Evolutionary conservation across 2,113 vertebrate genomes (phyloP).

Genomic region (Theristicus caerulescens): DNA sequence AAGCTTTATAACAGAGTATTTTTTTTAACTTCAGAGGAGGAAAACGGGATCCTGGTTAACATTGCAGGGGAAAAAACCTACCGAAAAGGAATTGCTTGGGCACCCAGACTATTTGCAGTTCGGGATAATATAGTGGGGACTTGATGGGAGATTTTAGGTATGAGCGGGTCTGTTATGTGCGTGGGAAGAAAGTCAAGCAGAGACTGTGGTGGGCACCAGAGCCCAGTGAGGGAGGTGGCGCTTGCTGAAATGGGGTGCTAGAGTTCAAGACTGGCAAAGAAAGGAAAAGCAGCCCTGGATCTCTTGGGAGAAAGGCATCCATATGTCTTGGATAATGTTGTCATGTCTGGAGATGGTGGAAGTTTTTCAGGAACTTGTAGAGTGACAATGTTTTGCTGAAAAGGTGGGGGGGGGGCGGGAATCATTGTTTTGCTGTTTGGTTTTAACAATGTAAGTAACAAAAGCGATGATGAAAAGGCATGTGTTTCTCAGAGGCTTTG

Average conservation of each 20-base stretch:
- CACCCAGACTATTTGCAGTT: background rate
- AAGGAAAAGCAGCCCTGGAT: background rate
- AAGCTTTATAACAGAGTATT: background rate
- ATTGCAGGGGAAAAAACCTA: rapidly evolving
- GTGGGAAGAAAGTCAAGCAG: background rate
- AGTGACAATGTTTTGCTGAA: background rate
- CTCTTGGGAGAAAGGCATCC: background rate
- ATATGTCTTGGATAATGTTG: background rate
- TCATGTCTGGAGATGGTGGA: background rate
- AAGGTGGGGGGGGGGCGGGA: background rate
- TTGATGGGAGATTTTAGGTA: background rate
- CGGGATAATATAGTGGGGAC: no score
- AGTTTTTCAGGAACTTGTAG: background rate
- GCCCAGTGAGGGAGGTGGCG: no score
- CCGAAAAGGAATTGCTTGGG: background rate
- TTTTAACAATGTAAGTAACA: background rate
- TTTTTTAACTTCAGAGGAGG: background rate
- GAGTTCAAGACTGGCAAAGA: background rate
- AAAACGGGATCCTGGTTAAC: background rate
- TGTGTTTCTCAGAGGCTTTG: background rate
- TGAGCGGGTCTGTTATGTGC: background rate
- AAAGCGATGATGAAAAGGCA: background rate
- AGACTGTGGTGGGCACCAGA: rapidly evolving
- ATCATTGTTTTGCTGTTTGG: rapidly evolving
- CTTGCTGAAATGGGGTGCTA: background rate